Percentiles rank a stretch among this genome's conserved stretches.
Conservation (phyloP, 2,888 invertebrate genomes). For the Carcina quercana region DNA sequence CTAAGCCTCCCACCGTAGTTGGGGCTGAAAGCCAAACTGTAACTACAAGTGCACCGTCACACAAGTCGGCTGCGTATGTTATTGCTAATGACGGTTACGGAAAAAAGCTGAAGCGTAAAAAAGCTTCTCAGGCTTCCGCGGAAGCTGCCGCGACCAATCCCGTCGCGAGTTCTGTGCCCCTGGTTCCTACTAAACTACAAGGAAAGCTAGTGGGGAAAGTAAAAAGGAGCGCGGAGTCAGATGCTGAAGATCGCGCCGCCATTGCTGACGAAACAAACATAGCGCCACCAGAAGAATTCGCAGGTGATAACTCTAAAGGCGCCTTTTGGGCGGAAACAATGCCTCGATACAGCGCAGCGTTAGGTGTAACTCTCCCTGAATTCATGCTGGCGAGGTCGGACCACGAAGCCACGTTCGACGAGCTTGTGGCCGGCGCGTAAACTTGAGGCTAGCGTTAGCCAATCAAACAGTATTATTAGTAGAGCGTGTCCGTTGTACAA, state of each 20-base stretch:
- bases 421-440: slow-evolving; percentile 62
- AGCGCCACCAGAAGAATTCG: slow-evolving; percentile 67
- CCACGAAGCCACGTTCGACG: slow-evolving; percentile 80
- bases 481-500: slow-evolving; percentile 64
- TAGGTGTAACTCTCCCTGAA: slow-evolving; percentile 78
- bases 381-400: slow-evolving; percentile 81
- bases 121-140: slow-evolving; percentile 36
- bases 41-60: slow-evolving; percentile 47
- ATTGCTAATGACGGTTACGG: slow-evolving; percentile 48
- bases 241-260: slow-evolving; percentile 40
- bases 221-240: slow-evolving; percentile 49
- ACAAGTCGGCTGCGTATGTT: slow-evolving; percentile 55
- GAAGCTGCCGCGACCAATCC: slow-evolving; percentile 36
- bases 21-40: slow-evolving; percentile 57
- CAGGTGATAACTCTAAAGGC: slow-evolving; percentile 72
- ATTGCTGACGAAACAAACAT: slow-evolving; percentile 51
- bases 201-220: slow-evolving; percentile 26
- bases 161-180: slow-evolving; percentile 23
- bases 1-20: slow-evolving; percentile 54
- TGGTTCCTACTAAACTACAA: slow-evolving; percentile 10
- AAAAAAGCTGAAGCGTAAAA: slow-evolving; percentile 60
- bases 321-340: slow-evolving; percentile 80
- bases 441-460: slow-evolving; percentile 41
- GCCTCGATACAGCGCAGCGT: slow-evolving; percentile 76
- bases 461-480: slow-evolving; percentile 51